Conservation (phyloP, 2,888 invertebrate genomes). For the Aelia acuminata region DNA sequence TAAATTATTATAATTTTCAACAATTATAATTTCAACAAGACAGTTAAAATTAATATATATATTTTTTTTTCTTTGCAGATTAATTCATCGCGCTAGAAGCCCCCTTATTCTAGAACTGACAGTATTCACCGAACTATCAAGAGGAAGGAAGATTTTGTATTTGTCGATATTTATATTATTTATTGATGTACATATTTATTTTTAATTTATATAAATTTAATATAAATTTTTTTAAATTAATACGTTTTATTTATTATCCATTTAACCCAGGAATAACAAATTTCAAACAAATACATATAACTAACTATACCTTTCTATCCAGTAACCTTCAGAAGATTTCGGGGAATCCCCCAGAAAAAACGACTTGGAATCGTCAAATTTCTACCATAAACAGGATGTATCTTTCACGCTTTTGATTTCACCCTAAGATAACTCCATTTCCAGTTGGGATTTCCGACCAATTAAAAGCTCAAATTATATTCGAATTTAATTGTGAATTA, state of each 20-base stretch:
- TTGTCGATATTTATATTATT: constrained; percentile 26
- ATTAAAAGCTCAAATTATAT: not conserved
- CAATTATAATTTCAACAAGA: not conserved
- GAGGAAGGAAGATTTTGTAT: not conserved
- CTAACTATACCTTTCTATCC: not conserved
- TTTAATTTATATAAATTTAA: constrained; percentile 36
- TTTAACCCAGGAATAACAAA: not conserved
- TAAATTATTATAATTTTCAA: not conserved
- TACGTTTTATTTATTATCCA: not conserved
- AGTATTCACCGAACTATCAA: not conserved
- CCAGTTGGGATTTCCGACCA: not conserved
- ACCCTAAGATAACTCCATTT: not conserved
- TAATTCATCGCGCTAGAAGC: not conserved
- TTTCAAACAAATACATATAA: not conserved
- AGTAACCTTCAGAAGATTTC: not conserved
- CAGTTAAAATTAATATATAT: not conserved
- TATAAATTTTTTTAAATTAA: constrained; percentile 1
- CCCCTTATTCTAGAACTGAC: not conserved
- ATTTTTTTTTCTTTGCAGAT: not conserved
- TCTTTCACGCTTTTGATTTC: not conserved
- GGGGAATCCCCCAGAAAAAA: not conserved
- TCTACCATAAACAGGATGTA: not conserved
- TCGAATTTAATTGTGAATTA: not conserved
- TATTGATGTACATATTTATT: constrained; percentile 46
- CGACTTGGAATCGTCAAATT: not conserved